Evolutionary conservation across 1,140 invertebrate species (phyloP), one percentile per base, ranked within the genome.

Genomic region (Lamellibrachia luymesi): DNA sequence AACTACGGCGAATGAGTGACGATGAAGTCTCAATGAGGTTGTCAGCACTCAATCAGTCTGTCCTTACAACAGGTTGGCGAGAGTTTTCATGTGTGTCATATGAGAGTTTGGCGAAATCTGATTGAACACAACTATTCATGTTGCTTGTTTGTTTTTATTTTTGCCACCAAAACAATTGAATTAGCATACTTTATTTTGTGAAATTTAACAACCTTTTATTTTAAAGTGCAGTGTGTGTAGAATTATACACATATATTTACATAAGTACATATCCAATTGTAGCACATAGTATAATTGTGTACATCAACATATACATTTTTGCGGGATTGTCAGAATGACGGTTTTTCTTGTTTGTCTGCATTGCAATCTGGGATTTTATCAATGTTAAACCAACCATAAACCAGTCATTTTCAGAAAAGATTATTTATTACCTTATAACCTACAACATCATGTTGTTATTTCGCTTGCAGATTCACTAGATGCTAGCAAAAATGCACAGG

Each of bases 1-100:
- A 96, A 93, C 93, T 96, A 51, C 94, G 96, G 50, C 95, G 94
- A 27, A 95, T 96, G 95, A 95, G 95, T 50, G 94, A 95, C 25
- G 95, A 95, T 91, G 96, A 96, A 94, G 93, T 91, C 2, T 91
- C 91, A 51, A 91, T 91, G 91, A 50, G 91, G 17, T 91, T 51
- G 10, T 91, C 91, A 10, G 51, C 51, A 50, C 4, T 91, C 27
- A 91, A 91, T 25, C 91, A 91, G 49, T 91, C 91, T 5, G 91
- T 91, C 91, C 91, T 91, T 49, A 91, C 51, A 7, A 80, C 64
- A 80, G 64, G 64, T 80, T 80, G 13, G 64, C 25, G 64, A 80
- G 6, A 80, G 64, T 22, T 22, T 17, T 22, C 2, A 8, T 80
- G 64, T 80, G 13, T 80, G 13, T 80, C 2, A 4, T 22, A 80